phyloP scores from a whole-genome alignment of 2,797 vertebrate species.

The Leptatherina wallacei region DNA sequence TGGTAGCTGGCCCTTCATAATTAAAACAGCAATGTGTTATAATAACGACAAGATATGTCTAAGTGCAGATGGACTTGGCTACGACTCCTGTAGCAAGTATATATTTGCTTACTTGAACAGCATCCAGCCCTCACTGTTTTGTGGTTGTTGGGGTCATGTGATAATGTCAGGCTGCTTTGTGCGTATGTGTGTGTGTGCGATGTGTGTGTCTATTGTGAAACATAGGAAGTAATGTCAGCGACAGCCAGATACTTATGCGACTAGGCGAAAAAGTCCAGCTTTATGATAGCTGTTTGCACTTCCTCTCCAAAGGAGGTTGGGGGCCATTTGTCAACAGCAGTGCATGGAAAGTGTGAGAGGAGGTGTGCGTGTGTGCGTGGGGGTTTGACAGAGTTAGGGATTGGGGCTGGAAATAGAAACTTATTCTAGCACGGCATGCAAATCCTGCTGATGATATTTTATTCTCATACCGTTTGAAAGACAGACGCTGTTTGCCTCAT shows the following conservation, averaged over 20 bases:
- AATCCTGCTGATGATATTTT: slow-evolving; percentile 48
- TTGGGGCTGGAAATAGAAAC: slow-evolving; percentile 61
- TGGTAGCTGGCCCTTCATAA: background rate
- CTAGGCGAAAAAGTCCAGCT: slow-evolving; percentile 77
- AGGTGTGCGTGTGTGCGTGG: slow-evolving; percentile 19
- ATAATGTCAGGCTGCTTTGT: slow-evolving; percentile 64
- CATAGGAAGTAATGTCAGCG: slow-evolving; percentile 84
- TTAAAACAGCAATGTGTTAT: slow-evolving; percentile 7
- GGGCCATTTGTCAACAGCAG: slow-evolving; percentile 62
- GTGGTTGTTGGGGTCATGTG: slow-evolving; percentile 76
- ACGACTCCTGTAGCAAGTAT: slow-evolving; percentile 13
- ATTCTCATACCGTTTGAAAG: slow-evolving; percentile 14
- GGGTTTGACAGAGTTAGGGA: slow-evolving; percentile 22
- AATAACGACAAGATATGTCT: slow-evolving; percentile 16
- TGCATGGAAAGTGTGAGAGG: slow-evolving; percentile 48
- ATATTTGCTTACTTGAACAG: slow-evolving; percentile 45
- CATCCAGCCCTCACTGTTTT: slow-evolving; percentile 56
- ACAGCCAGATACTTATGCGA: slow-evolving; percentile 72
- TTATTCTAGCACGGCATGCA: slow-evolving; percentile 62
- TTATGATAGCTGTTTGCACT: slow-evolving; percentile 74
- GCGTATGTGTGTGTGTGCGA: slow-evolving; percentile 70
- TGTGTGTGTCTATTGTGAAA: slow-evolving; percentile 83
- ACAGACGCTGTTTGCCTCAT: slow-evolving; percentile 29
- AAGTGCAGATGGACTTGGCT: slow-evolving; percentile 26
- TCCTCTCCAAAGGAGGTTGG: slow-evolving; percentile 68